phyloP scores from a whole-genome alignment of 1,140 invertebrate genomes.

The Gryllus bimaculatus region DNA sequence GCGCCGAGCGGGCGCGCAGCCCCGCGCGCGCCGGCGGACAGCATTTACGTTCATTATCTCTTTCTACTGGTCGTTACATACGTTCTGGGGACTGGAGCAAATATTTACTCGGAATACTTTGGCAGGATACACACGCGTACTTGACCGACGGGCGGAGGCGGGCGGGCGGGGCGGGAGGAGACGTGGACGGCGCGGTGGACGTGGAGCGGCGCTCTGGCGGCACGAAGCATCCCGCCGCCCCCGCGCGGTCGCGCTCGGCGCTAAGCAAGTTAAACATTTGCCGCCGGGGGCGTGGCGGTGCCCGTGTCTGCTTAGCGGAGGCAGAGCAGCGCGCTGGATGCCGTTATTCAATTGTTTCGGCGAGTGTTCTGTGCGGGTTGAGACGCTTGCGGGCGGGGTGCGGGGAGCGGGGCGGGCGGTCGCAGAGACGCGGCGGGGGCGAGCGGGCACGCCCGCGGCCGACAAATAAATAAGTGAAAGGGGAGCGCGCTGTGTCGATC shows the following conservation, averaged over 20 bases:
- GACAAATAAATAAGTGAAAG: background rate
- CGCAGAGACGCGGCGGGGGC: background rate
- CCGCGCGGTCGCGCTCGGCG: background rate
- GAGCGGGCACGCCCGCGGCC: no score
- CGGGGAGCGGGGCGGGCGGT: no score
- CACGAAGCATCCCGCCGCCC: background rate
- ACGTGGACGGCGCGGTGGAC: background rate
- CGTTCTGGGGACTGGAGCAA: background rate
- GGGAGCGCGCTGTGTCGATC: background rate
- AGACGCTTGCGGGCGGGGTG: background rate
- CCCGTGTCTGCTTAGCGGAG: background rate
- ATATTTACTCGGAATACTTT: background rate
- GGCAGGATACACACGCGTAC: background rate
- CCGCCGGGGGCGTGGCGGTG: no score
- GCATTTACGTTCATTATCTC: conserved; percentile 5
- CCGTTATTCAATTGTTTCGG: background rate
- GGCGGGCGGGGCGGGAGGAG: no score
- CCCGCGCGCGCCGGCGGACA: background rate
- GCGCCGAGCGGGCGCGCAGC: no score
- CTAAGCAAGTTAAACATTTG: background rate
- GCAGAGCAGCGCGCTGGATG: background rate
- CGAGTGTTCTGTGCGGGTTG: background rate
- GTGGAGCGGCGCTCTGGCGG: no score
- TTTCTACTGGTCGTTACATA: background rate
- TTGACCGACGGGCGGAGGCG: background rate